Conservation (phyloP, 1,140 invertebrate genomes). For the Drepana arcuata region DNA sequence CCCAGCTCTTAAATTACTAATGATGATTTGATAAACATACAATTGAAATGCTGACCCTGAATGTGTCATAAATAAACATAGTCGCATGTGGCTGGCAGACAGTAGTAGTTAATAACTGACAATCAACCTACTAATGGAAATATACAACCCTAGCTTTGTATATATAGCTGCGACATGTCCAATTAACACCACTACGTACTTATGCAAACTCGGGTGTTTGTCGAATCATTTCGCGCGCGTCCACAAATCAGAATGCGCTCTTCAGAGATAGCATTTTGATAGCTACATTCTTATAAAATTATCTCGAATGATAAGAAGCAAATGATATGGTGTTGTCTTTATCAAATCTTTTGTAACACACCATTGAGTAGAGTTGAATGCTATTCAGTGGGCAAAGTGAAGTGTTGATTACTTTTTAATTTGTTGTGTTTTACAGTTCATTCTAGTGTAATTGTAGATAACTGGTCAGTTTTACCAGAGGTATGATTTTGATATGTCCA, state of each 20-base stretch:
- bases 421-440: too few species aligned
- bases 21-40: too few species aligned
- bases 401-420: too few species aligned
- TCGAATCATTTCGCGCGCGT: slow-evolving; percentile 7
- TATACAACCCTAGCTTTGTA: slow-evolving; percentile 13
- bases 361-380: too few species aligned
- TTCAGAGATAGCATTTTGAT: slow-evolving; percentile 10
- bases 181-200: slow-evolving; percentile 22
- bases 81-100: slow-evolving; percentile 5
- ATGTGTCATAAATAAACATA: slow-evolving; percentile 25
- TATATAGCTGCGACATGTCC: slow-evolving; percentile 5
- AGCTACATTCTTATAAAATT: slow-evolving; percentile 16
- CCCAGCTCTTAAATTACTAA: too few species aligned
- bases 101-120: slow-evolving; percentile 13
- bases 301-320: slow-evolving; percentile 18
- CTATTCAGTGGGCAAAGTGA: too few species aligned
- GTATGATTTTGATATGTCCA: too few species aligned
- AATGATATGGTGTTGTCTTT: slow-evolving; percentile 9
- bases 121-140: slow-evolving; percentile 26
- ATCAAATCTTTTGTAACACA: too few species aligned
- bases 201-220: slow-evolving; percentile 5
- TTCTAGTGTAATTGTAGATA: too few species aligned
- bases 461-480: too few species aligned
- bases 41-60: too few species aligned
- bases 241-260: slow-evolving; percentile 15